Evolutionary conservation across 1,140 invertebrate genomes (phyloP).

Genomic region (Papilio glaucus): DNA sequence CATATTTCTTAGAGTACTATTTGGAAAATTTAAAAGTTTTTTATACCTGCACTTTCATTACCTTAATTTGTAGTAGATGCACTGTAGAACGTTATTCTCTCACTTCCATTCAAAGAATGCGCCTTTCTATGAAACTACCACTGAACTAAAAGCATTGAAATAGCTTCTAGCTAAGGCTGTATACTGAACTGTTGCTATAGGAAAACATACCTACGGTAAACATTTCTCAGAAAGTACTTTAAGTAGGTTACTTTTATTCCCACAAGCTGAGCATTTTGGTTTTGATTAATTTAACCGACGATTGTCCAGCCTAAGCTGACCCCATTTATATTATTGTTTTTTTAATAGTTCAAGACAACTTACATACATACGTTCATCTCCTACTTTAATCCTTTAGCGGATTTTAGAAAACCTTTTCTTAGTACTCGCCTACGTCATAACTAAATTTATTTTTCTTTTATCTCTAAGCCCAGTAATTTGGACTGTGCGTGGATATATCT

Average conservation of each 20-base stretch:
- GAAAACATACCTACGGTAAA: neutral
- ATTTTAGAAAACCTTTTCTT: too few relatives aligned
- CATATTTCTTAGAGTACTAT: neutral
- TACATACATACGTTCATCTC: too few relatives aligned
- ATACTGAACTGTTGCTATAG: neutral
- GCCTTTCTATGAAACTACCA: neutral
- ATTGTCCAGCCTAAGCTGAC: too few relatives aligned
- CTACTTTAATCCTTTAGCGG: too few relatives aligned
- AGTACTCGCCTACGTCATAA: too few relatives aligned
- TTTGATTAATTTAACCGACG: too few relatives aligned
- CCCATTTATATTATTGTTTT: too few relatives aligned
- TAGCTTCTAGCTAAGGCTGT: neutral
- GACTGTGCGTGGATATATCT: too few relatives aligned
- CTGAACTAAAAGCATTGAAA: conserved; percentile 19
- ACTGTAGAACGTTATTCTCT: neutral
- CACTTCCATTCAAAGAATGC: neutral
- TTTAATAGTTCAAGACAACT: too few relatives aligned
- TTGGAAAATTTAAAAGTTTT: neutral
- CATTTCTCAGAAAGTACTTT: neutral
- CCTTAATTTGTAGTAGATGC: neutral
- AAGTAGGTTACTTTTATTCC: neutral
- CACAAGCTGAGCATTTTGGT: neutral
- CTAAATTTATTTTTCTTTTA: too few relatives aligned
- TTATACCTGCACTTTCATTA: neutral
- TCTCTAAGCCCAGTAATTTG: too few relatives aligned